Evolutionary conservation across 2,888 invertebrate species (phyloP).

Genomic region (Drosophila lacicola): DNA sequence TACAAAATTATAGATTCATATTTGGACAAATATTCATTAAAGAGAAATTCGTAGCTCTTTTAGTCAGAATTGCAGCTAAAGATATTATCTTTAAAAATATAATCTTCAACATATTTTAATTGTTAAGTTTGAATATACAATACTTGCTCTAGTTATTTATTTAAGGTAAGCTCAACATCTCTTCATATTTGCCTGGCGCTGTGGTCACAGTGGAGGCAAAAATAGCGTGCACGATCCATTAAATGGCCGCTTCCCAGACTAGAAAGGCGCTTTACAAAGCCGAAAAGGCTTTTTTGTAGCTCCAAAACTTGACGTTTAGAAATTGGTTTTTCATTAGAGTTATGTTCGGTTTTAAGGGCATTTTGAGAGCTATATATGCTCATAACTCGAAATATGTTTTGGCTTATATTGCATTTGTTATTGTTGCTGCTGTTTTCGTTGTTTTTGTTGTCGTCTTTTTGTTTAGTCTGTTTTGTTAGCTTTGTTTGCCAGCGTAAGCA

Average conservation of each 20-base stretch:
- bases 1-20: conserved; percentile 7
- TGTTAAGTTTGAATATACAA: neutral
- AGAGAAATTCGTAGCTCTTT: neutral
- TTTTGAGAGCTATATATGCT: conserved; percentile 12
- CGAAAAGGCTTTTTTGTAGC: neutral
- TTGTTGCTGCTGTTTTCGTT: conserved; percentile 5
- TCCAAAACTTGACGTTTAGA: neutral
- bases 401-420: neutral
- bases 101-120: no score
- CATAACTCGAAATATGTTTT: neutral
- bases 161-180: neutral
- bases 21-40: conserved; percentile 3
- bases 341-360: conserved; percentile 16
- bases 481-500: conserved; percentile 30
- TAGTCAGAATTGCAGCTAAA: neutral
- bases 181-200: neutral
- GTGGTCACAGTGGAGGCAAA: neutral
- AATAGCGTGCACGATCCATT: neutral
- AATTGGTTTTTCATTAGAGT: neutral
- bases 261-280: conserved; percentile 3
- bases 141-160: neutral
- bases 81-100: neutral
- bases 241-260: neutral
- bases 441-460: conserved; percentile 10
- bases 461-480: conserved; percentile 28